Evolutionary conservation across 53 echinoderm and acorn worm species (phyloP), one percentile per base, ranked within the genome.

Genomic region (Temnopleurus reevesii): DNA sequence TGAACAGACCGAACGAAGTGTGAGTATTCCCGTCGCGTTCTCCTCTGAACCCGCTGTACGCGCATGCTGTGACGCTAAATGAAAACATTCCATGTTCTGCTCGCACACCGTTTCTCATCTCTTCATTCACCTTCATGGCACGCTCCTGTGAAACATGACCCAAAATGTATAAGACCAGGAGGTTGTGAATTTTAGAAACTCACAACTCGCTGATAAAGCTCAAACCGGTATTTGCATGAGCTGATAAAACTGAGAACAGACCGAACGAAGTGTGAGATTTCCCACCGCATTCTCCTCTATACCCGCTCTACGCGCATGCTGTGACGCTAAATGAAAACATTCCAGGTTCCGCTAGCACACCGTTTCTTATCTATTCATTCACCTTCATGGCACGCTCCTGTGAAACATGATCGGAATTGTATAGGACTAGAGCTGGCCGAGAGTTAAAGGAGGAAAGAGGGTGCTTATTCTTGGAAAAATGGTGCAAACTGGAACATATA

Each of bases 251-350:
- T n/a, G n/a, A n/a, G n/a, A n/a, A n/a, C n/a, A n/a, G n/a, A n/a
- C n/a, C 4, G 79, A 3, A 19, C 19, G 55, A 82, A 55, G 82
- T 55, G 82, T 55, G 82, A 82, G 82, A 55, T 33, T 31, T 82
- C 82, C 82, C 5, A 23, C 82, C 21, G 33, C 8, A 55, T n/a
- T 81, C 2, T 2, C 27, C 23, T 81, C 47, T 10, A 12, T 27
- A 82, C 55, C 54, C 55, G 49, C 55, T 34, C 55, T 33, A 36
- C 56, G 56, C 33, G 46, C 82, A 82, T 24, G 82, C 82, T 53
- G 82, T 35, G 82, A 12, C 21, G 17, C 53, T 53, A 82, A 82
- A 55, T 55, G 17, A 82, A 82, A 82, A 82, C 82, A 82, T 82
- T 82, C 82, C 82, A 82, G 19, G 31, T 82, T 55, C 33, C 19